Evolutionary conservation across 30 jellyfish, hydroid and myxozoan species (phyloP).

Genomic region (Catostylus mosaicus): DNA sequence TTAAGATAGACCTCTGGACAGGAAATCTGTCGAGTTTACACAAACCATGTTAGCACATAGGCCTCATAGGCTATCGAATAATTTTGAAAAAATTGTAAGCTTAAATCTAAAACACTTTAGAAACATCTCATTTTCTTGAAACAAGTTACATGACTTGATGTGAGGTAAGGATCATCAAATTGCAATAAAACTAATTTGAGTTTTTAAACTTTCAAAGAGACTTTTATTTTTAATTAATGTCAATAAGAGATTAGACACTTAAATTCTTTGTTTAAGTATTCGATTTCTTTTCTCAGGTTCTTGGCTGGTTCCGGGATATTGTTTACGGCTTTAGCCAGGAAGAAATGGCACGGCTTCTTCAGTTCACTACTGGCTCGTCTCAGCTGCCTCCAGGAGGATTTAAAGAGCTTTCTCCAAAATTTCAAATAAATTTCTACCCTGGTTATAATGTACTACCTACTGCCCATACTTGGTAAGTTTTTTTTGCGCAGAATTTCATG

Average conservation of each 20-base stretch:
- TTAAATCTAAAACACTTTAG: no score
- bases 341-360: conserved; percentile 95
- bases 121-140: no score
- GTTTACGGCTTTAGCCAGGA: conserved; percentile 90
- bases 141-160: no score
- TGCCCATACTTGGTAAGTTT: conserved; percentile 95
- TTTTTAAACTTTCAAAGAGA: no score
- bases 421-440: conserved; percentile 74
- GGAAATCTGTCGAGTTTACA: no score
- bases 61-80: no score
- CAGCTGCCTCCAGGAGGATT: conserved; percentile 99
- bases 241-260: not conserved
- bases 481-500: not conserved
- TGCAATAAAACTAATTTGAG: no score
- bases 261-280: not conserved
- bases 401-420: conserved; percentile 74
- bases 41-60: no score
- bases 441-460: conserved; percentile 84
- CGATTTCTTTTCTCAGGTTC: conserved; percentile 54
- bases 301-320: conserved; percentile 91
- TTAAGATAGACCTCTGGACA: no score
- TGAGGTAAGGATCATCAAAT: no score
- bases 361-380: conserved; percentile 96
- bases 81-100: no score
- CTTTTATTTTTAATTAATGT: no score